Evolutionary conservation across 1,140 invertebrate species (phyloP).

Genomic region (Eupeodes corollae): DNA sequence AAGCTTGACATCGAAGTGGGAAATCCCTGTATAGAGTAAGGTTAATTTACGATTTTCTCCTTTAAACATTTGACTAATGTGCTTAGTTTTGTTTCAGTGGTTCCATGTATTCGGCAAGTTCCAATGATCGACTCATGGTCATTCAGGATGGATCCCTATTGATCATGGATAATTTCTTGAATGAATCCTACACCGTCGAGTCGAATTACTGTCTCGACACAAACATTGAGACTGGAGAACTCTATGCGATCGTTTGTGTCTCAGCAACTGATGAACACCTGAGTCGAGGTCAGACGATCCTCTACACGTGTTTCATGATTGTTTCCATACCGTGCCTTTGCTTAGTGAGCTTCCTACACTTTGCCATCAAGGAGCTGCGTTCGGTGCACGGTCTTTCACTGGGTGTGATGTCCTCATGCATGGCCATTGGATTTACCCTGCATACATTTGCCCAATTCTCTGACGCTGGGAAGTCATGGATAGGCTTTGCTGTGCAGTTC

Average conservation of each 20-base stretch:
- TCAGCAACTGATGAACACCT: conserved; percentile 27
- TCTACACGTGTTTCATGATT: conserved; percentile 27
- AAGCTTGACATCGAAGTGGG: conserved; percentile 22
- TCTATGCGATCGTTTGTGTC: conserved; percentile 29
- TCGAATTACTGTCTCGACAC: conserved; percentile 30
- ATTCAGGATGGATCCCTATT: conserved; percentile 29
- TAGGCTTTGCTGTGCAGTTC: conserved; percentile 31
- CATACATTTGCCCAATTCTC: conserved; percentile 31
- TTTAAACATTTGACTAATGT: no score
- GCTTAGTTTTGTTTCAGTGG: conserved; percentile 18
- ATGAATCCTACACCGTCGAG: conserved; percentile 23
- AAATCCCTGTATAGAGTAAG: conserved; percentile 33
- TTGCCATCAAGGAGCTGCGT: conserved; percentile 17
- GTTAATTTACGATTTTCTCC: neutral
- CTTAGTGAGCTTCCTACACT: conserved; percentile 25
- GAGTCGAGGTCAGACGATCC: conserved; percentile 17
- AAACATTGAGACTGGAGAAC: conserved; percentile 21
- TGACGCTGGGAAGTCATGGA: conserved; percentile 15
- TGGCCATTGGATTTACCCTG: conserved; percentile 31
- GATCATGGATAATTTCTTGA: conserved; percentile 25
- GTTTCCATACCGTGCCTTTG: conserved; percentile 30
- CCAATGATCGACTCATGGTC: conserved; percentile 1
- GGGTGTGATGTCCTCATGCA: conserved; percentile 26
- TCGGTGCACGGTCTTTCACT: conserved; percentile 27
- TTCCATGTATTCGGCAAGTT: conserved; percentile 15